phyloP scores from a whole-genome alignment of 92 coral and sea anemone genomes.

The Palythoa grandiflora region DNA sequence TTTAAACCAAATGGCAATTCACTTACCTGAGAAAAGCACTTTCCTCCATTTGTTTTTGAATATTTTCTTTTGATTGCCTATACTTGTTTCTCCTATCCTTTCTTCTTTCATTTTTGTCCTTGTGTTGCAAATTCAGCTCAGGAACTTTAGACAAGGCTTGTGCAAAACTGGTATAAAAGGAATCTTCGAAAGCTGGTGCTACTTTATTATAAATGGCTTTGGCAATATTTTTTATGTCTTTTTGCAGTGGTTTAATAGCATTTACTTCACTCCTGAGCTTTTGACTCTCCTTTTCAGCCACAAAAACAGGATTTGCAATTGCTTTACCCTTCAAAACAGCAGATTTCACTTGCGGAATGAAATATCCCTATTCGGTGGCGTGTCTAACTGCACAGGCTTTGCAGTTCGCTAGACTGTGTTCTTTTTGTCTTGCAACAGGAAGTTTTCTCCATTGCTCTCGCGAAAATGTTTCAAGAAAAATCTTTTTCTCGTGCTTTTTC shows the following conservation, averaged over 20 bases:
- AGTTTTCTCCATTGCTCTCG: slow-evolving; percentile 54
- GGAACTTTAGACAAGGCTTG: slow-evolving; percentile 55
- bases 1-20: too few relatives aligned
- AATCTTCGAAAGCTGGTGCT: slow-evolving; percentile 46
- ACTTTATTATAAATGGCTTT: slow-evolving; percentile 55
- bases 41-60: slow-evolving; percentile 66
- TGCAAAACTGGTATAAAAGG: slow-evolving; percentile 50
- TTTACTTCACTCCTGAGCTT: slow-evolving; percentile 5
- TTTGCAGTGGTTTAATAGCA: slow-evolving; percentile 32
- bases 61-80: slow-evolving; percentile 48
- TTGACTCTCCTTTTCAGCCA: slow-evolving; percentile 38
- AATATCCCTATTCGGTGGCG: slow-evolving; percentile 45
- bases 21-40: slow-evolving; percentile 68
- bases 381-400: slow-evolving; percentile 66
- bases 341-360: slow-evolving; percentile 47
- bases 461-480: slow-evolving; percentile 63
- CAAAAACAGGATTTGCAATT: slow-evolving; percentile 45
- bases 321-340: slow-evolving; percentile 61
- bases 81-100: slow-evolving; percentile 51
- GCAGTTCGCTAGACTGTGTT: slow-evolving; percentile 56
- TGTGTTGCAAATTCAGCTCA: slow-evolving; percentile 52
- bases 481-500: slow-evolving; percentile 54
- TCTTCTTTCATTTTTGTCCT: slow-evolving; percentile 38
- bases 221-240: slow-evolving; percentile 58
- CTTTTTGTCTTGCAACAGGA: slow-evolving; percentile 41